Percentiles rank a stretch among this genome's conserved stretches.
Conservation (phyloP, 2,113 vertebrate genomes). For the Suncus etruscus region DNA sequence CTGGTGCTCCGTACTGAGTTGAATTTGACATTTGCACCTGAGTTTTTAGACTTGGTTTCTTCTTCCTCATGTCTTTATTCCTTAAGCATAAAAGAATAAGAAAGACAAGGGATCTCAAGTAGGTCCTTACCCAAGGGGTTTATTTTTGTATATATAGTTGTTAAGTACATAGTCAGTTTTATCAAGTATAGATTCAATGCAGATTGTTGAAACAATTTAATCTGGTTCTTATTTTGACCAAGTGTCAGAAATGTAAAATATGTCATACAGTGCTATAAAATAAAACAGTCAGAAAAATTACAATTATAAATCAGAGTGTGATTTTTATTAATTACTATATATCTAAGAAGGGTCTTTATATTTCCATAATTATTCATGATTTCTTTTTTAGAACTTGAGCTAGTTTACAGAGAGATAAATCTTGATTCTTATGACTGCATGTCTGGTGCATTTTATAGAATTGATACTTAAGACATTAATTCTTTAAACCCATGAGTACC, state of each 20-base stretch:
- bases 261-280: not conserved
- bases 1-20: not conserved
- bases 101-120: not conserved
- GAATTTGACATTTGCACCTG: not conserved
- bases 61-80: not conserved
- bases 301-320: not conserved
- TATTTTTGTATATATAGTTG: too few species aligned
- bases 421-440: not conserved
- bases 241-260: not conserved
- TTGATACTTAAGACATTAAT: constrained; percentile 11
- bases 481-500: not conserved
- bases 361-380: constrained; percentile 24
- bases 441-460: not conserved
- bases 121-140: not conserved
- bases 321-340: not conserved
- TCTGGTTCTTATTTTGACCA: not conserved
- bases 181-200: not conserved
- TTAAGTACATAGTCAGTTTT: too few species aligned
- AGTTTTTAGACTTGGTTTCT: not conserved
- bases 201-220: not conserved
- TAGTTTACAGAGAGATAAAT: not conserved
- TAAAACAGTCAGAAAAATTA: not conserved
- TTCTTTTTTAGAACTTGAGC: constrained; percentile 4
- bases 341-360: not conserved
- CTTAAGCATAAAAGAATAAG: fast-evolving